These are phyloP conservation scores for Lepus americanus DNA, from an alignment of 2,113 vertebrate genomes.

Conservation along the genomic window DNA sequence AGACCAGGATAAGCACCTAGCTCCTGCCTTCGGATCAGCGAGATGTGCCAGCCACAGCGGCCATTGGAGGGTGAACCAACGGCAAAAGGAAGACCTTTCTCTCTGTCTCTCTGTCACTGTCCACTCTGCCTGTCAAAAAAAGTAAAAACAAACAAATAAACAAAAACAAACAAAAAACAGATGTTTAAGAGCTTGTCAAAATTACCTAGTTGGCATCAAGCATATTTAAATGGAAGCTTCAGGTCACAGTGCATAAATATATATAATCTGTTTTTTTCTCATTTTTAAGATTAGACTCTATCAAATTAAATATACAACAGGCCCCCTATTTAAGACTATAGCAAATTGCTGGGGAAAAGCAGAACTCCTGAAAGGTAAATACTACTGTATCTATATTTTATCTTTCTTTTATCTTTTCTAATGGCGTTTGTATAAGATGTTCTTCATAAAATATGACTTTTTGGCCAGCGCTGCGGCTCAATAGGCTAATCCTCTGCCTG, in stretches of 20 bases:
- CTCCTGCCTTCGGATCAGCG: no score
- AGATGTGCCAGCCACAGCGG: no score
- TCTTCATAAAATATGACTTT: not conserved
- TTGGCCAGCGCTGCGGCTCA: no score
- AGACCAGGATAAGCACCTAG: no score
- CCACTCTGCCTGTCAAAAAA: no score
- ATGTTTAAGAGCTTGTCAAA: constrained; percentile 10
- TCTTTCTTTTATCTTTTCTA: not conserved
- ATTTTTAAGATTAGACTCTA: not conserved
- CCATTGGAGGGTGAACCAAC: no score
- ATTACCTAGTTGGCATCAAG: constrained; percentile 30
- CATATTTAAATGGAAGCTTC: not conserved
- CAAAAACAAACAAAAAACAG: no score
- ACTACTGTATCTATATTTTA: not conserved
- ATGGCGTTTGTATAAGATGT: not conserved
- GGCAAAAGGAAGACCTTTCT: no score
- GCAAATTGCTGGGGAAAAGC: not conserved
- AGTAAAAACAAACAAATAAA: no score
- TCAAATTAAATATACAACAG: not conserved
- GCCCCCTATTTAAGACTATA: not conserved
- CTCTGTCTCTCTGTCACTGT: no score
- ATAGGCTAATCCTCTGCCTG: no score
- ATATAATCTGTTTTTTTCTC: not conserved
- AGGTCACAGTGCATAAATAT: not conserved
- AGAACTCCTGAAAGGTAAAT: not conserved